phyloP scores from a whole-genome alignment of 2,797 vertebrate species.

The Brachyrhaphis roseni region DNA sequence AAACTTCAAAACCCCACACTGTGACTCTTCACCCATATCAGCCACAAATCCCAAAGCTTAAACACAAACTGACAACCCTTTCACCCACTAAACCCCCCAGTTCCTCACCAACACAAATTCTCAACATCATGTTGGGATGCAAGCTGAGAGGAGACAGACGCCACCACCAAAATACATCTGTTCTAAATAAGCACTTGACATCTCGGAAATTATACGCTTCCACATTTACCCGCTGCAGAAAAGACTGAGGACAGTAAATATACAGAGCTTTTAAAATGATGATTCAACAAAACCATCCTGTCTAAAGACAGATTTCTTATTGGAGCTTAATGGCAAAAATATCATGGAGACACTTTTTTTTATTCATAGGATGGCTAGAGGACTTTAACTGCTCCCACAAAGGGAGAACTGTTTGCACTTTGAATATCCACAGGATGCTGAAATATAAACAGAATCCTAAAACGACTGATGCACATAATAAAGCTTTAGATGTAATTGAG shows the following conservation, averaged over 20 bases:
- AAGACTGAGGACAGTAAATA: slow-evolving; percentile 70
- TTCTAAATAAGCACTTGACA: slow-evolving; percentile 79
- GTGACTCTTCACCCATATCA: slow-evolving; percentile 37
- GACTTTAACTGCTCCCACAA: slow-evolving; percentile 12
- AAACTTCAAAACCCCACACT: slow-evolving; percentile 49
- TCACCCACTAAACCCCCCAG: slow-evolving; percentile 61
- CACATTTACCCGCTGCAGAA: slow-evolving; percentile 71
- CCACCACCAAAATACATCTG: slow-evolving; percentile 77
- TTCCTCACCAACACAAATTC: slow-evolving; percentile 52
- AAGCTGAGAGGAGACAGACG: slow-evolving; percentile 69
- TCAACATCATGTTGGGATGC: slow-evolving; percentile 55
- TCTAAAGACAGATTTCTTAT: slow-evolving; percentile 65
- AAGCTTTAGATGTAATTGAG: slow-evolving; percentile 12
- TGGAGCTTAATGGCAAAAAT: slow-evolving; percentile 49
- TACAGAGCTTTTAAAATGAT: slow-evolving; percentile 69
- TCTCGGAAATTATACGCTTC: slow-evolving; percentile 76
- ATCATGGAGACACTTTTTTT: slow-evolving; percentile 42
- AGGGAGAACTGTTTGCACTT: slow-evolving; percentile 4
- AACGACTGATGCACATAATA: slow-evolving; percentile 3
- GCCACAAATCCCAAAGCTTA: slow-evolving; percentile 49
- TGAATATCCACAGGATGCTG: slow-evolving; percentile 19
- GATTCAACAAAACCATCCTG: slow-evolving; percentile 73
- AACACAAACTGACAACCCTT: slow-evolving; percentile 68
- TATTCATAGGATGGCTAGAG: slow-evolving; percentile 28
- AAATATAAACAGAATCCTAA: slow-evolving; percentile 19